Base-by-base conservation (phyloP, 2,113 vertebrate genomes). In the Stigmatopora nigra region DNA sequence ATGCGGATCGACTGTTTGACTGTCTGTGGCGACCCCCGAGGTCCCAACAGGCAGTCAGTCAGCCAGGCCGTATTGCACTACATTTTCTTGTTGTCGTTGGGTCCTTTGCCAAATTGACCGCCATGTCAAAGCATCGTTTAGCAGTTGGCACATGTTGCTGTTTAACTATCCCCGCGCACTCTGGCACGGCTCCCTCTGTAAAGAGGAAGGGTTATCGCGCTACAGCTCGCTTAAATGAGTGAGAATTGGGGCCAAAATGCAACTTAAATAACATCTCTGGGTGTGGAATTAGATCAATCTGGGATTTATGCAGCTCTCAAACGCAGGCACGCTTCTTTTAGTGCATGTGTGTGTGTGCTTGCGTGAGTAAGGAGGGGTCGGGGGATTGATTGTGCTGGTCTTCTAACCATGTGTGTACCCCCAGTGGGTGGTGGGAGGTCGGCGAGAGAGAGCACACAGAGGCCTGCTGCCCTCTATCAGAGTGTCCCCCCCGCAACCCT, bases 281-380 rank as follows among this genome's bases (percentile, higher is more conserved):
- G 76, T 86, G 82, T 75, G 79, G 87, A 91, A 90, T 90, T 81
- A 87, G 89, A 90, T 87, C 86, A 87, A 83, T 85, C 83, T 82
- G 76, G 86, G 88, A 88, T 91, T 91, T 86, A 73, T 79, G 55
- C 73, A 72, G 73, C 81, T 77, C 85, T 84, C 81, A 71, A 66
- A 74, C 60, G 64, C 0, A 71, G 73, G 70, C 85, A 87, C 72
- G 60, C 80, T 81, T 82, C 65, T 67, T 19, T 66, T 56, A 70
- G 64, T 75, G 74, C 15, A 20, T 48, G 20, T 46, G 20, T 46
- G 20, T 46, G 19, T 22, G 44, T 41, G 63, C 16, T 6, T 75
- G 71, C 63, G 25, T 81, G 70, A 61, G 60, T 77, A 75, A 47
- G 63, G 47, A 31, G 49, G 22, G 31, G 62, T 68, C 35, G 65